These are phyloP conservation scores for Ammospiza nelsoni DNA, from an alignment of 2,113 vertebrate species.

Conservation along the genomic window DNA sequence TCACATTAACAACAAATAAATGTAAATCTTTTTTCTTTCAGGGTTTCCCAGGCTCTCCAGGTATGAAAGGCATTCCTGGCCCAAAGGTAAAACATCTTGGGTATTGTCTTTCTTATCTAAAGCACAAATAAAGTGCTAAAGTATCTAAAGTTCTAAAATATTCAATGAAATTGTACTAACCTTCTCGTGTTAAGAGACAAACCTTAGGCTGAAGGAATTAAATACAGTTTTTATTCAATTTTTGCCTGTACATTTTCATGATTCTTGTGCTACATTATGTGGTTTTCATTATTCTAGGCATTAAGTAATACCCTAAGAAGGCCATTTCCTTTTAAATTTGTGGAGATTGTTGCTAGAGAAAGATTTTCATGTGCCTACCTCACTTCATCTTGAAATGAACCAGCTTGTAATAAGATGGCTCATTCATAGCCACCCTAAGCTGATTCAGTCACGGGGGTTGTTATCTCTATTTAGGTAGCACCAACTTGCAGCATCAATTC, in stretches of 20 bases:
- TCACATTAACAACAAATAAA: not conserved
- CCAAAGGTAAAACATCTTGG: slow-evolving; percentile 80
- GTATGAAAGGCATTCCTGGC: slow-evolving; percentile 86
- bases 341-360: not conserved
- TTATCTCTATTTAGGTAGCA: not conserved
- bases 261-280: not conserved
- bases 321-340: not conserved
- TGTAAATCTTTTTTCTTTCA: slow-evolving; percentile 53
- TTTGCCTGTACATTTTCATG: not conserved
- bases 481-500: not conserved
- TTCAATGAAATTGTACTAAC: not conserved
- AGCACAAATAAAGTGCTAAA: not conserved
- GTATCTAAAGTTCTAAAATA: not conserved
- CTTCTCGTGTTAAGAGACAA: not conserved
- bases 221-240: not conserved
- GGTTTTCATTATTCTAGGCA: not conserved
- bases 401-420: not conserved
- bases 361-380: not conserved
- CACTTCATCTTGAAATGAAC: not conserved
- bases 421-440: not conserved
- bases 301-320: not conserved
- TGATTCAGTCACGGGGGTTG: not conserved
- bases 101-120: not conserved
- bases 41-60: slow-evolving; percentile 90
- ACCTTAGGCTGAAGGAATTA: not conserved